Percentiles rank a stretch among this genome's conserved stretches.
Conservation (phyloP, 2,797 vertebrate species). For the Gymnothorax reevesii region DNA sequence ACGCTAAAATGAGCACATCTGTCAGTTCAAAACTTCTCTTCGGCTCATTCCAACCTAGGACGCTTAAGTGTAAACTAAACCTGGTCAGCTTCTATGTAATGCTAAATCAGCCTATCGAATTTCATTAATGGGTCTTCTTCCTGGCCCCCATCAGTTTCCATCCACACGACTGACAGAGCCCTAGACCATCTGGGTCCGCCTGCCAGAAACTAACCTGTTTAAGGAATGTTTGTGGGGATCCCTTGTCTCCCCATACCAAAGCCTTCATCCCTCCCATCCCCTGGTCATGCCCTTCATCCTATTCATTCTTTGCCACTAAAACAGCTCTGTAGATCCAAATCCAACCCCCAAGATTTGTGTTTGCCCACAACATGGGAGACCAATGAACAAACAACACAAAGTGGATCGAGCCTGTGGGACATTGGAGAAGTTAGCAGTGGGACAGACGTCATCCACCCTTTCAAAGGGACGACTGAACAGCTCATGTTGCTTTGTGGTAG, state of each 20-base stretch:
- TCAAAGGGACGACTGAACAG: background rate
- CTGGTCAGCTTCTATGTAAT: background rate
- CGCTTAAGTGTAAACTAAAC: background rate
- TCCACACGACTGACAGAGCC: background rate
- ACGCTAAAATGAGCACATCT: background rate
- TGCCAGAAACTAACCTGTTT: background rate
- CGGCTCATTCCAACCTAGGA: background rate
- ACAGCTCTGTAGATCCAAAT: background rate
- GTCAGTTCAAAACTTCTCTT: background rate
- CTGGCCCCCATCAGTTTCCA: background rate
- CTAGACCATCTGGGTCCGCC: background rate
- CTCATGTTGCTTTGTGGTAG: background rate
- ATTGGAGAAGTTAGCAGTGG: background rate
- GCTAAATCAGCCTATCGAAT: background rate
- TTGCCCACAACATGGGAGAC: background rate
- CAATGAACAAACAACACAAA: background rate
- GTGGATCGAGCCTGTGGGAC: background rate
- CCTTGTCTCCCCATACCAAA: background rate
- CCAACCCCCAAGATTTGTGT: background rate
- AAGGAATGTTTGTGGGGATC: background rate
- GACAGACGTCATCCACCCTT: background rate
- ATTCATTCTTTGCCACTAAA: background rate
- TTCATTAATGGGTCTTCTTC: background rate
- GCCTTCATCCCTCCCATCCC: background rate
- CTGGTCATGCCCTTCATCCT: background rate